Percentiles rank a stretch among this genome's conserved stretches.
Conservation (phyloP, 1,140 invertebrate species). For the Monomorium pharaonis region DNA sequence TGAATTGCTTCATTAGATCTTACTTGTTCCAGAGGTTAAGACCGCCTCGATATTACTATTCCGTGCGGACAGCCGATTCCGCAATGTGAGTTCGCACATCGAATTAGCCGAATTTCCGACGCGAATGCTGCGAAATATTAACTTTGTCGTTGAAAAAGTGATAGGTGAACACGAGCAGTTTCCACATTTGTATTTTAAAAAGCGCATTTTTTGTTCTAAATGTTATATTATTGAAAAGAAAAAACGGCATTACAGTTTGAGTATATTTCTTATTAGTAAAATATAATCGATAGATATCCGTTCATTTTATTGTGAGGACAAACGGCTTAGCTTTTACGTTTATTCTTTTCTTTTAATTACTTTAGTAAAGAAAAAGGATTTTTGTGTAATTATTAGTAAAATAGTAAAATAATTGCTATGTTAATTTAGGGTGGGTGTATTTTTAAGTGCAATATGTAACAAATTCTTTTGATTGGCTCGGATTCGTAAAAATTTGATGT, state of each 20-base stretch:
- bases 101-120: constrained; percentile 44
- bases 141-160: constrained; percentile 8
- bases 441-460: neutral
- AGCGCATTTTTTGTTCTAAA: neutral
- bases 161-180: neutral
- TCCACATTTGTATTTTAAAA: neutral
- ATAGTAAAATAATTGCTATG: neutral
- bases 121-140: constrained; percentile 31
- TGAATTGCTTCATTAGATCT: constrained; percentile 75
- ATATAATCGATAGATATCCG: neutral
- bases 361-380: neutral
- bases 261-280: neutral
- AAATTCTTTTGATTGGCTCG: neutral
- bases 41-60: constrained; percentile 57
- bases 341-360: neutral
- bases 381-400: neutral
- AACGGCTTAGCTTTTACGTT: no score
- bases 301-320: no score
- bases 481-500: neutral
- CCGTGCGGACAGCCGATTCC: constrained; percentile 22
- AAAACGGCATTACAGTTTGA: neutral
- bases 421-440: neutral
- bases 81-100: constrained; percentile 45
- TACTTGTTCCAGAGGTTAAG: constrained; percentile 61
- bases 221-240: neutral